Base-by-base conservation (phyloP, 2,797 vertebrate species). In the Intellagama lesueurii region DNA sequence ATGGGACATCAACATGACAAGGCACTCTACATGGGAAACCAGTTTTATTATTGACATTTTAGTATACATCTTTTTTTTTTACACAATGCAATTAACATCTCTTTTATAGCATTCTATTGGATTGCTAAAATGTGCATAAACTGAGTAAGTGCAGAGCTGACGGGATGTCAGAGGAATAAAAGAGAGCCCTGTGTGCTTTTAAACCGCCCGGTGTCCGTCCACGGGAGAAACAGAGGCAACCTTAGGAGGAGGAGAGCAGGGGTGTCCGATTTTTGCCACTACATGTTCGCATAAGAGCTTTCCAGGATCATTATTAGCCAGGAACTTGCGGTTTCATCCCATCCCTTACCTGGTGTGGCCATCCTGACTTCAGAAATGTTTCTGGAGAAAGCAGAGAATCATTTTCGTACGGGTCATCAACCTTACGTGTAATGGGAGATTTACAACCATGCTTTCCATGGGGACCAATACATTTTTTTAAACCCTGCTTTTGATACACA, bases 11-110 rank as follows among this genome's bases (percentile, higher is more conserved):
- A 56, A n/a, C 19, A 44, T 32, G 9, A 2, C 3, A 44, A 69
- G 26, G 16, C 56, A 77, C 49, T 83, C 24, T 3, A 94, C 92
- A 90, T 95, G 93, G 92, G 94, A 96, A 94, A 95, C 93, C 47
- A 3, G 75, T 94, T 97, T 77, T 97, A 97, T 96, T 96, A 95
- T 92, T 91, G 95, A 91, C 94, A 88, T 94, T 95, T 92, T 93
- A 87, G 93, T 94, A 93, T 94, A 95, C 91, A 86, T 81, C 73
- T 81, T 69, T 90, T 89, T 82, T 93, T 89, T 88, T 93, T 93
- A 83, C 93, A 96, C 94, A 95, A 90, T 86, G 93, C 93, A 95
- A 93, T 94, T 93, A 95, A 95, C 92, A 96, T 95, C 93, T 94
- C 92, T 91, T 94, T 7, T 82, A 86, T 91, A 89, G 91, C 90